Evolutionary conservation across 2,888 invertebrate species (phyloP).

Genomic region (Platycnemis pennipes): DNA sequence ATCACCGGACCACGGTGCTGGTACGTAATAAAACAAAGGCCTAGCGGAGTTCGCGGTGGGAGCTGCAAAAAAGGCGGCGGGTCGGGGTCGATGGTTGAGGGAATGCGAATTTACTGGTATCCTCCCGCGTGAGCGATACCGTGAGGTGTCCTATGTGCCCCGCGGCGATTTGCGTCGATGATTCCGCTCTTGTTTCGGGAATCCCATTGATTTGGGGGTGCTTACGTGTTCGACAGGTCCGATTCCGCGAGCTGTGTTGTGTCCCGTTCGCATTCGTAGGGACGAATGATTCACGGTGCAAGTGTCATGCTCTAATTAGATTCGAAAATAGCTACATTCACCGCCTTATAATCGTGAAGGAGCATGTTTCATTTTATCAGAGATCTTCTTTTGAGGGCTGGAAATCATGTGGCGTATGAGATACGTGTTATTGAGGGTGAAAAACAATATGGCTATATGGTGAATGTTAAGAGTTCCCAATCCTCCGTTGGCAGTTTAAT

Average conservation of each 20-base stretch:
- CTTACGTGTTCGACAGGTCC: background rate
- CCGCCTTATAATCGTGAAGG: background rate
- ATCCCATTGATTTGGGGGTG: conserved; percentile 16
- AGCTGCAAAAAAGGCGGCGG: background rate
- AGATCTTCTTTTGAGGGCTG: too few relatives aligned
- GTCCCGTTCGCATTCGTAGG: background rate
- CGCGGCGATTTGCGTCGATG: background rate
- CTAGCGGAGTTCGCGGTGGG: background rate
- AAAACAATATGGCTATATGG: too few relatives aligned
- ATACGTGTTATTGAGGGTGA: too few relatives aligned
- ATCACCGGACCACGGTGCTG: background rate
- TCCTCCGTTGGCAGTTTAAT: too few relatives aligned
- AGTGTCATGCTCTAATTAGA: background rate
- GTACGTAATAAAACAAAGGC: conserved; percentile 11
- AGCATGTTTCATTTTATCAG: background rate
- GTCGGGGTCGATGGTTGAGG: background rate
- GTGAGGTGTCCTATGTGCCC: background rate
- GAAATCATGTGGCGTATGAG: too few relatives aligned
- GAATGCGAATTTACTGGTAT: background rate
- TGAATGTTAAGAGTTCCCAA: too few relatives aligned
- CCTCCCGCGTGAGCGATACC: background rate
- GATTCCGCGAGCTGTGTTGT: background rate
- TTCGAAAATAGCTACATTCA: background rate
- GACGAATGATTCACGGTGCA: background rate
- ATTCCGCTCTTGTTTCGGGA: background rate